These are phyloP conservation scores for Microhierax caerulescens DNA, from an alignment of 2,797 vertebrate genomes.

Conservation along the genomic window DNA sequence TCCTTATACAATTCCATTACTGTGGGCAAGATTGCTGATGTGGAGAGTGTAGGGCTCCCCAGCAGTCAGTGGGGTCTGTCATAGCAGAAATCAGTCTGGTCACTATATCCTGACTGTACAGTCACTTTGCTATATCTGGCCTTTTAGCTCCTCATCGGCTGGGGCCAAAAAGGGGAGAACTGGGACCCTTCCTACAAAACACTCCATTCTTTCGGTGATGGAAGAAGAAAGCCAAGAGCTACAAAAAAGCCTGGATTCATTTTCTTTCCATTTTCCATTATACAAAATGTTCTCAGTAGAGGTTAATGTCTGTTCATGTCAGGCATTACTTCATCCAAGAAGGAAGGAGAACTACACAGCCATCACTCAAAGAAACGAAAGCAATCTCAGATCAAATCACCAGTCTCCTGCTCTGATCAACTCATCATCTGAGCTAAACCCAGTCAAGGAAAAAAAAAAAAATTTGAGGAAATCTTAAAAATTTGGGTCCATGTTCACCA, in stretches of 20 bases:
- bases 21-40: background rate
- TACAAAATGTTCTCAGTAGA: background rate
- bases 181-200: background rate
- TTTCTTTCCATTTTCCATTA: background rate
- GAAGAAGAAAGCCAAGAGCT: background rate
- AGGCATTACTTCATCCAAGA: conserved; percentile 8
- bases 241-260: background rate
- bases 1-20: background rate
- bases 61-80: background rate
- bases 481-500: background rate
- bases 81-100: background rate
- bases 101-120: background rate
- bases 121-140: background rate
- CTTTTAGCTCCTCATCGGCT: background rate
- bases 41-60: background rate
- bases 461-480: background rate
- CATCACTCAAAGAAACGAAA: conserved; percentile 1
- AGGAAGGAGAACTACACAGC: background rate
- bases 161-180: background rate
- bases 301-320: background rate
- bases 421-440: background rate
- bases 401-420: background rate
- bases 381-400: background rate
- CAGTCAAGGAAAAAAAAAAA: background rate
- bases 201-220: background rate